Conservation (phyloP, 2,888 invertebrate species). For the Caenorhabditis sinica region DNA sequence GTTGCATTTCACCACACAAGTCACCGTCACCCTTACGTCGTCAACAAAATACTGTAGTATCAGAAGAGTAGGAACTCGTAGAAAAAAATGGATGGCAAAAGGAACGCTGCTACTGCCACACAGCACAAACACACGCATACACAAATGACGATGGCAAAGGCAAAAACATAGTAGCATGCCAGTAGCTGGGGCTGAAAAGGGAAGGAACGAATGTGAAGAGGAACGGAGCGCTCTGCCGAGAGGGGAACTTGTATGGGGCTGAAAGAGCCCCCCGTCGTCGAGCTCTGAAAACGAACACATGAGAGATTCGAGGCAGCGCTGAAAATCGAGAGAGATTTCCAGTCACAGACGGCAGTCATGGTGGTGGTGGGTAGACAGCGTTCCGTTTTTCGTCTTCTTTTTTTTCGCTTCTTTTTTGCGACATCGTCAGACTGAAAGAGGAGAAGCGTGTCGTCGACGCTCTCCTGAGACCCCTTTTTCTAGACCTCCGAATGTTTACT, state of each 20-base stretch:
- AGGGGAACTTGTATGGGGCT: conserved; percentile 36
- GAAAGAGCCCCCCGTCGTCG: conserved; percentile 8
- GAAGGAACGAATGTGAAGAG: conserved; percentile 11
- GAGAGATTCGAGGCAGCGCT: neutral
- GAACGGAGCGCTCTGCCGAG: too few relatives aligned
- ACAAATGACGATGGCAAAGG: conserved; percentile 25
- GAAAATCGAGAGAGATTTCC: conserved; percentile 16
- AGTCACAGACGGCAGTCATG: neutral
- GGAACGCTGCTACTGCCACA: neutral
- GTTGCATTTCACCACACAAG: conserved; percentile 13
- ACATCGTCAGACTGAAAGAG: conserved; percentile 39
- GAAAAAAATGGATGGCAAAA: too few relatives aligned
- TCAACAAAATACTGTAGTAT: conserved; percentile 33
- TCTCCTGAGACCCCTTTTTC: conserved; percentile 9
- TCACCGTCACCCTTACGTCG: too few relatives aligned
- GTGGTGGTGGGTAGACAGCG: conserved; percentile 15
- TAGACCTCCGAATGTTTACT: conserved; percentile 44
- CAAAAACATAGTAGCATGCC: conserved; percentile 48
- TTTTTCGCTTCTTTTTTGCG: conserved; percentile 18
- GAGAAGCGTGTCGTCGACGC: conserved; percentile 10
- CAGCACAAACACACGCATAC: neutral
- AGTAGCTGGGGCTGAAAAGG: conserved; percentile 9
- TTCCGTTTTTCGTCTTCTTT: conserved; percentile 24
- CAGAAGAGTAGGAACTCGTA: conserved; percentile 22
- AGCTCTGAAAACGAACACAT: conserved; percentile 25